phyloP scores from a whole-genome alignment of 1,140 invertebrate genomes.

The Brachionus calyciflorus region DNA sequence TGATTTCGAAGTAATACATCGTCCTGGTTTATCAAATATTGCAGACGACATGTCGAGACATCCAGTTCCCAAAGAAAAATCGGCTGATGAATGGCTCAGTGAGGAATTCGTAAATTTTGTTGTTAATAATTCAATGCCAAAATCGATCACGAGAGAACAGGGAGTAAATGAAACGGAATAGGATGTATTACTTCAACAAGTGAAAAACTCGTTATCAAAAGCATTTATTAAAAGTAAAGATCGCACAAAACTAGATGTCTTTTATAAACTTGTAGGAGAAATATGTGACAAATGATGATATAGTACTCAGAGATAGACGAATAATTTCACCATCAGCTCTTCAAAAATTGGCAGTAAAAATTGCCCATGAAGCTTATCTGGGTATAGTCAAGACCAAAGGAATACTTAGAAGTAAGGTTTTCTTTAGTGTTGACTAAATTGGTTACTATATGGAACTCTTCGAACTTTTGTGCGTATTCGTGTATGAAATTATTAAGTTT shows the following conservation, averaged over 20 bases:
- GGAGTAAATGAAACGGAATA: background rate
- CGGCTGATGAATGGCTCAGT: background rate
- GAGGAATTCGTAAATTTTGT: background rate
- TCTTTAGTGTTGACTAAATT: too few species aligned
- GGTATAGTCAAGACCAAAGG: constrained; percentile 50
- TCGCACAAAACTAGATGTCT: background rate
- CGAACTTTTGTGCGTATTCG: too few species aligned
- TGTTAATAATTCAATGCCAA: background rate
- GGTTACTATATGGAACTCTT: too few species aligned
- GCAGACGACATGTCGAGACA: background rate
- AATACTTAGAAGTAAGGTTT: too few species aligned
- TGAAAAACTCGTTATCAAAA: background rate
- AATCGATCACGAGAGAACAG: background rate
- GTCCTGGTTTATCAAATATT: background rate
- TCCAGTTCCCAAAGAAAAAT: background rate
- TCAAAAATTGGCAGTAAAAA: constrained; percentile 46
- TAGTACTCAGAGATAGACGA: constrained; percentile 45
- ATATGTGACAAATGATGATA: background rate
- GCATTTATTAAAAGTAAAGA: background rate
- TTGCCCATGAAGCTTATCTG: constrained; percentile 48
- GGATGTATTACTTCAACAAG: background rate
- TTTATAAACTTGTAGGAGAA: background rate
- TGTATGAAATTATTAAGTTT: background rate
- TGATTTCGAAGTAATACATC: background rate
- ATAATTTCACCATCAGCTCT: constrained; percentile 49